A percentile compares a stretch with the other conserved stretches of the same genome.
These are phyloP conservation scores for Orius laevigatus DNA, from an alignment of 1,140 invertebrate species.

Conservation along the genomic window DNA sequence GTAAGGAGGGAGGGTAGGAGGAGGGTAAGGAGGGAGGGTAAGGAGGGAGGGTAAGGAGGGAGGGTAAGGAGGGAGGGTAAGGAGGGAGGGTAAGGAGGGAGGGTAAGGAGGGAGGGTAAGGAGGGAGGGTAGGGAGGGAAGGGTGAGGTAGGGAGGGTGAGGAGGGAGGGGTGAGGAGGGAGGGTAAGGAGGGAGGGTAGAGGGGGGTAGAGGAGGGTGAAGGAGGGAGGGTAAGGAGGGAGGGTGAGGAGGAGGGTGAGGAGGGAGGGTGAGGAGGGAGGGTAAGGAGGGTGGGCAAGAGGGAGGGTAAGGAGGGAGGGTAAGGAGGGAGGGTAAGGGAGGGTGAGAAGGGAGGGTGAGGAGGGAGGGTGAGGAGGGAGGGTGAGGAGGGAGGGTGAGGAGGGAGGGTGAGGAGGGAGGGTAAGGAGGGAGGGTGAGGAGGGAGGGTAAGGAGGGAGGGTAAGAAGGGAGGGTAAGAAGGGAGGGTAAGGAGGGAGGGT, in stretches of 20 bases:
- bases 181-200: neutral
- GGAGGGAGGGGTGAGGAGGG: neutral
- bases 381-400: too few relatives aligned
- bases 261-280: neutral
- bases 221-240: neutral
- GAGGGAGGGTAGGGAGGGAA: neutral
- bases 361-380: too few relatives aligned
- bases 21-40: too few relatives aligned
- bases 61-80: neutral
- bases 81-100: too few relatives aligned
- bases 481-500: too few relatives aligned
- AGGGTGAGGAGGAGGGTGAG: too few relatives aligned
- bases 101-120: neutral
- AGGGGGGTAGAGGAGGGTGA: neutral
- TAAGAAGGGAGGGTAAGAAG: too few relatives aligned
- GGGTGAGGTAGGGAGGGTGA: neutral
- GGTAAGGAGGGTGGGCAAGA: neutral
- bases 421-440: too few relatives aligned
- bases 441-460: too few relatives aligned
- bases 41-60: too few relatives aligned
- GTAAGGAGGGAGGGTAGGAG: too few relatives aligned
- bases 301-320: neutral
- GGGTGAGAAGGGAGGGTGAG: neutral
- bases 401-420: too few relatives aligned
- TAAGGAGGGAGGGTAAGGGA: neutral